Percentiles rank a stretch among this genome's conserved stretches.
phyloP scores from a whole-genome alignment of 2,113 vertebrate genomes.

The Macrotus californicus region DNA sequence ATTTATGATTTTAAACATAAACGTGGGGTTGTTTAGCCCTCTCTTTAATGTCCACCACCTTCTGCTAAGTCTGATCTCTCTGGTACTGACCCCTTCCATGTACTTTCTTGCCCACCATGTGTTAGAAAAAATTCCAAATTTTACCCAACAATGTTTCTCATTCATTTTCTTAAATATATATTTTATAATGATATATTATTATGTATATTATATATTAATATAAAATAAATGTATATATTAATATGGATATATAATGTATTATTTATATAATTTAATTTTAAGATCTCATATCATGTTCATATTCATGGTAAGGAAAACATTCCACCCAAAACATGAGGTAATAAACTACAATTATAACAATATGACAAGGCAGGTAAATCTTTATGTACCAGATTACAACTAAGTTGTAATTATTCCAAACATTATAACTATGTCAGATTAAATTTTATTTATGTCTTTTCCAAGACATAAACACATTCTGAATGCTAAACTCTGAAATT shows the following conservation, averaged over 20 bases:
- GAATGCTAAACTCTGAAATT: neutral
- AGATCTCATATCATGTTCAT: neutral
- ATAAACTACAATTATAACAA: neutral
- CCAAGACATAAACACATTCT: neutral
- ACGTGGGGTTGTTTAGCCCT: neutral
- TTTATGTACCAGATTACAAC: neutral
- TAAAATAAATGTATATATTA: neutral
- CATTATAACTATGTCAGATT: neutral
- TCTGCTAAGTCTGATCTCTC: neutral
- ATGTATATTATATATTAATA: neutral
- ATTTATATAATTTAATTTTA: neutral
- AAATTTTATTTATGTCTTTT: neutral
- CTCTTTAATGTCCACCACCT: neutral
- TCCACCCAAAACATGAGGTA: neutral
- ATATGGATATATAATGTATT: neutral
- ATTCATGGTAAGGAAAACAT: neutral
- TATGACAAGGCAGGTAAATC: neutral
- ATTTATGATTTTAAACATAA: neutral
- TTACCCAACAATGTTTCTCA: neutral
- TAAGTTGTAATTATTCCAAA: neutral
- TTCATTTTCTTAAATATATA: neutral
- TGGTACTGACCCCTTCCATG: neutral
- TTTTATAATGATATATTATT: neutral
- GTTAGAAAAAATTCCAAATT: neutral
- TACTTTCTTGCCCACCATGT: neutral